A percentile compares a stretch with the other conserved stretches of the same genome.
Conservation (phyloP, 2,113 vertebrate genomes). For the Tetrax tetrax region DNA sequence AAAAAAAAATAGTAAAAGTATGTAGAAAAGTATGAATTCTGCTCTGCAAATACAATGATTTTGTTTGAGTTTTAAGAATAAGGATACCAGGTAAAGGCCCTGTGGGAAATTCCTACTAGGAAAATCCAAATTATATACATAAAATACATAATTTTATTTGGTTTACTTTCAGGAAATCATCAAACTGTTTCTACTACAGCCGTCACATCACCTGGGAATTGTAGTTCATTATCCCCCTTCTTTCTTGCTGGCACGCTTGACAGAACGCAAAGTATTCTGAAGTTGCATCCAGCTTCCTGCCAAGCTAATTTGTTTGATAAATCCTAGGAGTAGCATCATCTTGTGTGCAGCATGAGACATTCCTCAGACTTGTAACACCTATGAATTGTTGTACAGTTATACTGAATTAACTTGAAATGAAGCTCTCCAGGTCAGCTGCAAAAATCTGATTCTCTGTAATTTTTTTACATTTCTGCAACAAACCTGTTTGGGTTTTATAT, state of each 20-base stretch:
- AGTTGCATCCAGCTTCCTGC: not conserved
- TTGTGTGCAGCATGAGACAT: not conserved
- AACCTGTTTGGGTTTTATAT: not conserved
- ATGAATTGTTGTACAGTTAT: not conserved
- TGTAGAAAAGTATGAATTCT: not conserved
- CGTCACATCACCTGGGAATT: not conserved
- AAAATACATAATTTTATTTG: not conserved
- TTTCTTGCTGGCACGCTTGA: not conserved
- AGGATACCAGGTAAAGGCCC: not conserved
- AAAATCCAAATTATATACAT: not conserved
- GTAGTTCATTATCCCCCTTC: not conserved
- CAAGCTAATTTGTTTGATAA: not conserved
- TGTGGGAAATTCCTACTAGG: not conserved
- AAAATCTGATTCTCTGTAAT: not conserved
- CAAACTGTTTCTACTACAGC: not conserved
- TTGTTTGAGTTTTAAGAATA: not conserved
- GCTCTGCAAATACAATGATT: not conserved
- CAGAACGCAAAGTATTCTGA: not conserved
- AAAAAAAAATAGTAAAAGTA: not conserved
- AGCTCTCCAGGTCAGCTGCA: not conserved
- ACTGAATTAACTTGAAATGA: not conserved
- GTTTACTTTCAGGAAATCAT: not conserved
- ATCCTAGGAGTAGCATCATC: not conserved
- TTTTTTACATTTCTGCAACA: not conserved
- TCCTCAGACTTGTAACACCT: not conserved